Percentiles rank a stretch among this genome's conserved stretches.
phyloP scores from a whole-genome alignment of 2,888 invertebrate species.

The Zootermopsis nevadensis region DNA sequence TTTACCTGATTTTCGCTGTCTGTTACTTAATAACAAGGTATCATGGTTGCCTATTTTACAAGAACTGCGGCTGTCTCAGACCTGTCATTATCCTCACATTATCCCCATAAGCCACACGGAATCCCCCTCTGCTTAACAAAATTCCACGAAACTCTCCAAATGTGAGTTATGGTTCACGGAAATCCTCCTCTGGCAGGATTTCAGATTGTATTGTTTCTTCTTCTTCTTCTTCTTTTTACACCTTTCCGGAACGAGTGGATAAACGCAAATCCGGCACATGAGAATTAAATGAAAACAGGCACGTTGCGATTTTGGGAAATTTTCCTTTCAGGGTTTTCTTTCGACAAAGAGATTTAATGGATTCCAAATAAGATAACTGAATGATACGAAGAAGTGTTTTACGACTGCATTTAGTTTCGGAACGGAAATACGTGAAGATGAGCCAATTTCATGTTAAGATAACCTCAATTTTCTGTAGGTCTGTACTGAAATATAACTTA shows the following conservation, averaged over 20 bases:
- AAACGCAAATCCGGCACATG: not conserved
- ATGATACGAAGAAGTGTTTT: too few species aligned
- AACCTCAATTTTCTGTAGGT: too few species aligned
- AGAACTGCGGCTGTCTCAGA: not conserved
- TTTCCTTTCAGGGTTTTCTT: too few species aligned
- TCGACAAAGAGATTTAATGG: too few species aligned
- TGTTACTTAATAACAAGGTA: not conserved
- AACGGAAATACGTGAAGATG: too few species aligned
- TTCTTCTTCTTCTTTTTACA: not conserved
- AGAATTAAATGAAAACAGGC: too few species aligned
- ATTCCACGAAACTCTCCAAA: not conserved
- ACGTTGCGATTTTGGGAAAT: too few species aligned
- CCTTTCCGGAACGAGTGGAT: not conserved
- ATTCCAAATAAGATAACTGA: too few species aligned
- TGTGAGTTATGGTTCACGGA: not conserved
- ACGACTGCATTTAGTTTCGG: too few species aligned
- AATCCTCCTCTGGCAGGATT: not conserved
- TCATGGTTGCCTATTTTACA: not conserved
- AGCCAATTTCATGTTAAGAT: too few species aligned
- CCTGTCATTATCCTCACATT: constrained; percentile 1
- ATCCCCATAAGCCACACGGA: constrained; percentile 20
- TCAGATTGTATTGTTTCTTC: not conserved
- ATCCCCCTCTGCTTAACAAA: not conserved
- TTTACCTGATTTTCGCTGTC: not conserved
- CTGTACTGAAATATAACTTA: too few species aligned